Conservation (phyloP, 2,888 invertebrate species). For the Pandemis heparana region DNA sequence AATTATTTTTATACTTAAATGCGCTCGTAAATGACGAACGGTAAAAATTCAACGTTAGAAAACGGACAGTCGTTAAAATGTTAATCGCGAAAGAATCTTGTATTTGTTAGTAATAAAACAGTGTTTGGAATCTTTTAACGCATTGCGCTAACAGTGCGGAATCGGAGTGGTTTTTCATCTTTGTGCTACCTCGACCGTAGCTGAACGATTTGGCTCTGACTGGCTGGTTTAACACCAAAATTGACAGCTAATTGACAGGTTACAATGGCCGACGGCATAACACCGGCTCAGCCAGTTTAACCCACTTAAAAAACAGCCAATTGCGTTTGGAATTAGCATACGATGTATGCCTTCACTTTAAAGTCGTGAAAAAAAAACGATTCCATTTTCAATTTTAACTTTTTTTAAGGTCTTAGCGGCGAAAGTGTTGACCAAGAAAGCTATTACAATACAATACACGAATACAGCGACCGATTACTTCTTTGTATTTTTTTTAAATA, state of each 20-base stretch:
- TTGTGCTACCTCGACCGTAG: neutral
- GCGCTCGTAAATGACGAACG: neutral
- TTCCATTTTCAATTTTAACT: neutral
- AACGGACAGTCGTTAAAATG: neutral
- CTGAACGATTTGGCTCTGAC: conserved; percentile 10
- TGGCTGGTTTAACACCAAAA: conserved; percentile 1
- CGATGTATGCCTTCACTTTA: too few species aligned
- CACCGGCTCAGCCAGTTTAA: conserved; percentile 8
- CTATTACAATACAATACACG: too few species aligned
- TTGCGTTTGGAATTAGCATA: too few species aligned
- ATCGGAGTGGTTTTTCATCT: neutral
- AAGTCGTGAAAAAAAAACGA: too few species aligned
- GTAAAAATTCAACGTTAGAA: neutral
- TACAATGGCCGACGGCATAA: conserved; percentile 21
- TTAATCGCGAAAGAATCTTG: neutral
- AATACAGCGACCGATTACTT: too few species aligned
- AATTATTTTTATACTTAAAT: neutral
- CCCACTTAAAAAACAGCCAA: neutral
- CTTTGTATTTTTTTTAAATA: too few species aligned
- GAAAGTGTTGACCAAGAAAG: too few species aligned
- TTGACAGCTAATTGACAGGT: conserved; percentile 26
- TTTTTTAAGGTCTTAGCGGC: too few species aligned
- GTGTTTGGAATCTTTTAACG: neutral
- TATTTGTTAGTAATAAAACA: neutral
- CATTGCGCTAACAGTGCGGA: neutral